A percentile compares a stretch with the other conserved stretches of the same genome.
Conservation (phyloP, 2,113 vertebrate genomes). For the Alexandromys fortis region DNA sequence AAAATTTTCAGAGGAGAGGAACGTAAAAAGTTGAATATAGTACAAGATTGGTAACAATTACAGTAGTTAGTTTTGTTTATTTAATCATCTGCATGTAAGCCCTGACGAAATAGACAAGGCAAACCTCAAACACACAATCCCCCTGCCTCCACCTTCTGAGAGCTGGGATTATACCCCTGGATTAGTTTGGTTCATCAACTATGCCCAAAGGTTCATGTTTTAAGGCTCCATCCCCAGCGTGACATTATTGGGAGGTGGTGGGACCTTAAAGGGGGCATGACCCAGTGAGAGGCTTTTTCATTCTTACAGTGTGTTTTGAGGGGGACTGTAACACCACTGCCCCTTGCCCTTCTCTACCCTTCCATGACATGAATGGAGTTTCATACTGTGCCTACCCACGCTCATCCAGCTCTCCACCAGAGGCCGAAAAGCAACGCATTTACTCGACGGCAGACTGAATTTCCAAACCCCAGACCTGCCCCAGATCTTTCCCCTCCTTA, state of each 20-base stretch:
- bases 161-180: background rate
- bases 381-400: too few species aligned
- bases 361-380: background rate
- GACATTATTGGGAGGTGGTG: background rate
- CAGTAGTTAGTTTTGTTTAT: background rate
- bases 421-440: background rate
- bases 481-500: background rate
- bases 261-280: background rate
- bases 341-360: background rate
- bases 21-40: background rate
- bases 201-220: background rate
- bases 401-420: background rate
- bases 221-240: background rate
- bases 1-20: constrained; percentile 26
- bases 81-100: background rate
- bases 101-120: background rate
- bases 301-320: background rate
- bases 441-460: background rate
- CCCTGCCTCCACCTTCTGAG: background rate
- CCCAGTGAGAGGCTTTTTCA: background rate
- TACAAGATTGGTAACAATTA: constrained; percentile 51
- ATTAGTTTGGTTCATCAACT: background rate
- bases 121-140: background rate
- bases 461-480: background rate
- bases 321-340: too few species aligned